These are phyloP conservation scores for Drosophila triauraria DNA, from an alignment of 1,140 invertebrate genomes.

Conservation along the genomic window DNA sequence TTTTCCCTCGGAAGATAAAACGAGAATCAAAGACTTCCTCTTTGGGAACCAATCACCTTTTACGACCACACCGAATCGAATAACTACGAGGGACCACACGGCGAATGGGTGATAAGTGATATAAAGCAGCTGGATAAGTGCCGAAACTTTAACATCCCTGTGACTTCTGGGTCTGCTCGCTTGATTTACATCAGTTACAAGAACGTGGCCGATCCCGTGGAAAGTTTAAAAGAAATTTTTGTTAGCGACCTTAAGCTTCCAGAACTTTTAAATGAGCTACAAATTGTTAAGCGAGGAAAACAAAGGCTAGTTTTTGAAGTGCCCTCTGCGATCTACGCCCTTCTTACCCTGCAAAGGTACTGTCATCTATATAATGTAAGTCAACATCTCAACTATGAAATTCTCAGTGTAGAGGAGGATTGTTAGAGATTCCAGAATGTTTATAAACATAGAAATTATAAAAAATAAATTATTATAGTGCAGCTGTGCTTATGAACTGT, in stretches of 20 bases:
- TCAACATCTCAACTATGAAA: conserved; percentile 12
- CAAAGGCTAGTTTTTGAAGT: conserved; percentile 12
- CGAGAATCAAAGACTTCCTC: not conserved
- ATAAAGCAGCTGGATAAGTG: conserved; percentile 4
- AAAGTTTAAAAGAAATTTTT: not conserved
- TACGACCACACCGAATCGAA: not conserved
- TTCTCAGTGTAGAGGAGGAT: conserved; percentile 1
- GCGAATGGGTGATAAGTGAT: conserved; percentile 12
- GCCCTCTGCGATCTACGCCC: conserved; percentile 9
- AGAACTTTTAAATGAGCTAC: not conserved
- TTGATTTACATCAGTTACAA: conserved; percentile 27
- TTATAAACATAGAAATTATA: too few relatives aligned
- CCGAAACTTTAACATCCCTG: not conserved
- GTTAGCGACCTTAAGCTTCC: conserved; percentile 10
- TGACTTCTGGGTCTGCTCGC: not conserved
- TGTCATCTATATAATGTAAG: conserved; percentile 4
- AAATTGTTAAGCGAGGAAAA: conserved; percentile 7
- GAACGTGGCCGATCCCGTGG: conserved; percentile 3
- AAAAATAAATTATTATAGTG: not conserved
- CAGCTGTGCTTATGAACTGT: not conserved
- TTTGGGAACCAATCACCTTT: not conserved
- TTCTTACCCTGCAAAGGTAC: conserved; percentile 7
- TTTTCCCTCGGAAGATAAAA: conserved; percentile 13
- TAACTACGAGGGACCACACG: not conserved
- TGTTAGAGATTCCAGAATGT: not conserved